phyloP scores from a whole-genome alignment of 2,113 vertebrate genomes.

The Madoqua kirkii region DNA sequence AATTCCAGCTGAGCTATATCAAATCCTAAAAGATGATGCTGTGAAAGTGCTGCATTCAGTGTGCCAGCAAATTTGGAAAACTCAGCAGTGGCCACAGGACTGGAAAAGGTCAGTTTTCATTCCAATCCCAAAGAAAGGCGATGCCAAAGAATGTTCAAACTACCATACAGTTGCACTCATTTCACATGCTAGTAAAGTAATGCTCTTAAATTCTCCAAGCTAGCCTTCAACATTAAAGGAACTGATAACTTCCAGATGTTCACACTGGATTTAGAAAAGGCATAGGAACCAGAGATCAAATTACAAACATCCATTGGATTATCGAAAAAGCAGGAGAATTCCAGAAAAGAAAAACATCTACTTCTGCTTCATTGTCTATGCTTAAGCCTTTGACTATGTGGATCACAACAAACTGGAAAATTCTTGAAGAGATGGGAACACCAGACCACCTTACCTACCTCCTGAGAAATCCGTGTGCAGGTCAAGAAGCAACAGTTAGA shows the following conservation, averaged over 20 bases:
- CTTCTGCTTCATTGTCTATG: not conserved
- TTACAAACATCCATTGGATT: not conserved
- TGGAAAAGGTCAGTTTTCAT: not conserved
- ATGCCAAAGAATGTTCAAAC: not conserved
- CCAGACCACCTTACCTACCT: not conserved
- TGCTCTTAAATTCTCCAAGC: not conserved
- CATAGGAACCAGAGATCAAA: not conserved
- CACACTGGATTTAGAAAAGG: not conserved
- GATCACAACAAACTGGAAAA: not conserved
- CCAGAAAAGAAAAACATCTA: not conserved
- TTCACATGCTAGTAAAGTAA: not conserved
- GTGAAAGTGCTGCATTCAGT: not conserved
- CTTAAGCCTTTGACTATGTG: not conserved
- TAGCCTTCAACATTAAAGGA: not conserved
- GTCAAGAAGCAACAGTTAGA: not conserved
- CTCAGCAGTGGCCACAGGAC: not conserved
- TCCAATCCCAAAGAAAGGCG: not conserved
- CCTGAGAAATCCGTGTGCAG: not conserved
- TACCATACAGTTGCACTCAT: not conserved
- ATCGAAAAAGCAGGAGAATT: not conserved
- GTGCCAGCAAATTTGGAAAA: not conserved
- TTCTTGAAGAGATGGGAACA: not conserved
- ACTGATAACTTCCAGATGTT: not conserved
- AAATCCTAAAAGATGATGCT: not conserved
- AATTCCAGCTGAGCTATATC: not conserved